Base-by-base conservation (phyloP, 2,113 vertebrate genomes). In the Mus pahari region DNA sequence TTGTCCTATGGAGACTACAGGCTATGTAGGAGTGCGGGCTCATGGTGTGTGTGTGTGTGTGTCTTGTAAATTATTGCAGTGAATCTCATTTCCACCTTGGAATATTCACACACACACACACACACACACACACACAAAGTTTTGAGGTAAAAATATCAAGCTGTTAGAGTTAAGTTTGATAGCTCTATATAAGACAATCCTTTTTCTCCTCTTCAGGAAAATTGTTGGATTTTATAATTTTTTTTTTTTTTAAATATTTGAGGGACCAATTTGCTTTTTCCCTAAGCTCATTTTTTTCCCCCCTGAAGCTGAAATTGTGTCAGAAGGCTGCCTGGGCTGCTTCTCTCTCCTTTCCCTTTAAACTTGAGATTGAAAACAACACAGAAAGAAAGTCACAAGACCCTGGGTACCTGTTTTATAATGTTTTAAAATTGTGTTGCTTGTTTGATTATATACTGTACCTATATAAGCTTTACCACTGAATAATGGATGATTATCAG, bases 221-320 rank as follows among this genome's bases (percentile, higher is more conserved):
- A 92, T 89, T 92, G 92, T 95, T 98, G 86, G 94, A 75, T 94
- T 97, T 92, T 70, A 62, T 82, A 64, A 68, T 91, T 96, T 96
- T 97, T 95, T 62, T 24, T 60, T 60, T 60, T 92, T 92, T 94
- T 88, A 92, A 91, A 90, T 66, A 96, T 94, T 94, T 26, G 60
- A 94, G 33, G 68, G 60, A 95, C 53, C 83, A 90, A 31, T 94
- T 96, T 96, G 73, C 42, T 84, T 90, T 94, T 91, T 84, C 68
- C 78, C 53, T 45, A 89, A 70, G 83, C 79, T 97, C 48, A 55
- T 96, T 95, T 95, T 90, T 68, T 62, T 62, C 9, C 22, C 28
- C 11, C 28, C 28, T 66, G 64, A 88, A 71, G 36, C 94, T 90
- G 73, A 94, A 97, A 92, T 93, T 89, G 48, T 95, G 93, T 92